A percentile compares a stretch with the other conserved stretches of the same genome.
phyloP scores from a whole-genome alignment of 2,797 vertebrate genomes.

The Eospalax fontanierii region DNA sequence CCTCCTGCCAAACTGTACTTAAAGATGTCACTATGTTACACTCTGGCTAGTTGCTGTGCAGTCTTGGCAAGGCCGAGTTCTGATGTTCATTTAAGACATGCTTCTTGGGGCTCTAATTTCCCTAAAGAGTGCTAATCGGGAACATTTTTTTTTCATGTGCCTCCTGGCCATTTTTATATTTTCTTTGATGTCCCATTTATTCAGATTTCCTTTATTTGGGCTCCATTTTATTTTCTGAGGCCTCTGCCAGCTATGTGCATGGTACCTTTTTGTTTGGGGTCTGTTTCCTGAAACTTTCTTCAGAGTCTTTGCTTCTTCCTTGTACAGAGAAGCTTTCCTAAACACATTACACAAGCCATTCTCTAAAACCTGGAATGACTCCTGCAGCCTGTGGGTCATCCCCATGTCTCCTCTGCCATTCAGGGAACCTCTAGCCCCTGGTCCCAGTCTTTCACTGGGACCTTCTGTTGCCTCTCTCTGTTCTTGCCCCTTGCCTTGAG shows the following conservation, averaged over 20 bases:
- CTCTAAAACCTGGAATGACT: neutral
- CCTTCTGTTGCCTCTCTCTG: neutral
- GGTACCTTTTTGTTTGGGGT: neutral
- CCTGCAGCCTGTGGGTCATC: neutral
- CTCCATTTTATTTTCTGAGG: neutral
- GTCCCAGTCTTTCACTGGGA: neutral
- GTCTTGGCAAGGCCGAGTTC: no score
- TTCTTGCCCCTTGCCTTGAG: neutral
- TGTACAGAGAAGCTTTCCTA: neutral
- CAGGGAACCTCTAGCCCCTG: fast-evolving
- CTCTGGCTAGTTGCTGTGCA: neutral
- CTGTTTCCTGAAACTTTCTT: neutral
- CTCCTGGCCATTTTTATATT: neutral
- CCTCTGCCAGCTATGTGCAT: neutral
- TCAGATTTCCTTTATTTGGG: neutral
- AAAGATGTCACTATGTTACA: fast-evolving
- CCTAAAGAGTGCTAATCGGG: neutral
- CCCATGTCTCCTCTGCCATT: neutral
- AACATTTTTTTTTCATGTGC: neutral
- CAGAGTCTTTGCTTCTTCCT: neutral
- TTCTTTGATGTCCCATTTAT: neutral
- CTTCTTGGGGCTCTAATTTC: neutral
- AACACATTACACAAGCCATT: neutral
- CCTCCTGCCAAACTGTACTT: neutral
- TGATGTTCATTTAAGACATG: no score